phyloP scores from a whole-genome alignment of 2,113 vertebrate species.

The Bombycilla garrulus region DNA sequence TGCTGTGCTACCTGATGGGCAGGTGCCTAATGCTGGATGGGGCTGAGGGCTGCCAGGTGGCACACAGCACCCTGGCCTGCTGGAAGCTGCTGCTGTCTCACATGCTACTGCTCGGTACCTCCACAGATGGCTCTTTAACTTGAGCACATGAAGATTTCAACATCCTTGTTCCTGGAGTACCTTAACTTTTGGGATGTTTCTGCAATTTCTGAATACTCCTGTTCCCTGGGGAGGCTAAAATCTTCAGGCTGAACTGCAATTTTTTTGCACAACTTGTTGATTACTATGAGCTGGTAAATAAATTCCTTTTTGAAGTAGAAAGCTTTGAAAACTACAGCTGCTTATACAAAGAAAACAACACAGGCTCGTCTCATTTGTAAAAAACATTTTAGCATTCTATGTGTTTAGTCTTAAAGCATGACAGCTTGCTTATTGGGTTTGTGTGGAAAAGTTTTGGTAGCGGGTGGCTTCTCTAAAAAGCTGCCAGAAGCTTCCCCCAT shows the following conservation, averaged over 20 bases:
- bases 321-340: background rate
- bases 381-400: background rate
- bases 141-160: background rate
- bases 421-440: background rate
- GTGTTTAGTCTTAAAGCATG: background rate
- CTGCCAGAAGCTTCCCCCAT: background rate
- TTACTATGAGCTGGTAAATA: background rate
- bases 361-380: background rate
- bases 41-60: background rate
- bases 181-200: background rate
- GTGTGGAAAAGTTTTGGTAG: background rate
- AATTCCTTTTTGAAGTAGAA: background rate
- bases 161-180: background rate
- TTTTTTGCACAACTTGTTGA: background rate
- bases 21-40: background rate
- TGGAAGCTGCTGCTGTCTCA: background rate
- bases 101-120: background rate
- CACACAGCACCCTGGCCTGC: background rate
- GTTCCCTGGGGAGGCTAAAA: background rate
- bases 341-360: background rate
- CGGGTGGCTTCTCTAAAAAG: background rate
- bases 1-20: rapidly evolving
- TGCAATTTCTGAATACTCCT: background rate
- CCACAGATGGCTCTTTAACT: background rate
- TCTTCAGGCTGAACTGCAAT: background rate